Base-by-base conservation (phyloP, 1,140 invertebrate genomes). In the Bacillus rossius region DNA sequence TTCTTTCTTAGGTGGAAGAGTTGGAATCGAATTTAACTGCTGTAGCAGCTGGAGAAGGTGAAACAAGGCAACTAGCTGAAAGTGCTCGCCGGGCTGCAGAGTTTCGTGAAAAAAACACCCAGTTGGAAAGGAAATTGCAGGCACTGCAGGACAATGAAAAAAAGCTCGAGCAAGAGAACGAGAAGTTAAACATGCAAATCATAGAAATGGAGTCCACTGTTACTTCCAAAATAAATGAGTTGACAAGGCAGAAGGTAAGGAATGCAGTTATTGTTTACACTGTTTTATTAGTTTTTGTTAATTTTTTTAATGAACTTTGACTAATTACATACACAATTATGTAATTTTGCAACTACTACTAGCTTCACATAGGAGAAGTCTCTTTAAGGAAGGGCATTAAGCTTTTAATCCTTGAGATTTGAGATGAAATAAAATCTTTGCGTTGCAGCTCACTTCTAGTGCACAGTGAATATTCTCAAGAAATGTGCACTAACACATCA, bases 71-170 rank as follows among this genome's bases (percentile, higher is more conserved):
- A 19, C 45, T 57, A 5, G 62, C 50, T 1, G 50, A 64, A 23
- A 68, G 67, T 45, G 65, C 61, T 1, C 68, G 61, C 54, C 65
- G 67, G 26, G 65, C 61, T 8, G 64, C 62, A 0, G 62, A 73
- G 53, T 54, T 53, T 5, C 34, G 58, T 16, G 40, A 61, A 0
- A 63, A 72, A n/a, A 49, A 66, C 23, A 51, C 69, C 7, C 26
- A 66, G 2, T 47, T 64, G 5, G 69, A 62, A 5, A 63, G 72
- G 8, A 75, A 76, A 55, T 64, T 55, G 42, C 26, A 60, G 1
- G 59, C 60, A 47, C 57, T 75, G 16, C 70, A 75, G 53, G 67
- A 71, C 19, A 58, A 68, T 8, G 59, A 75, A 13, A 65, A 64
- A 13, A 70, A 65, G 17, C 65, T 74, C 53, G 64, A 65, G 8